These are phyloP conservation scores for Latrodectus hesperus DNA, from an alignment of 2,888 invertebrate species.

Conservation along the genomic window DNA sequence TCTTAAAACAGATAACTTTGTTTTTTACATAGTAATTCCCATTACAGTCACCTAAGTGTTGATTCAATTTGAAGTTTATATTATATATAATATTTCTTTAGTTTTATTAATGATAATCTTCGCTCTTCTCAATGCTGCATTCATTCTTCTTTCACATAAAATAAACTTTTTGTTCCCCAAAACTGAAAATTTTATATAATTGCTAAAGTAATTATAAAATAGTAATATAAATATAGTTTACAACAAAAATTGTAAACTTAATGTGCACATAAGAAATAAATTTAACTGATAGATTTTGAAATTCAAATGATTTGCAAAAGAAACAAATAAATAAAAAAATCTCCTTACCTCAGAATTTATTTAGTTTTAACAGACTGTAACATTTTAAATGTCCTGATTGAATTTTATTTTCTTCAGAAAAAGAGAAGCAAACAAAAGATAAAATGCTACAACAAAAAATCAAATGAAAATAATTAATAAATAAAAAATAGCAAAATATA, in stretches of 20 bases:
- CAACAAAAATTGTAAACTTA: neutral
- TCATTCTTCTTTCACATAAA: too few species aligned
- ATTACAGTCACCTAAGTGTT: too few species aligned
- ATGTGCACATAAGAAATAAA: neutral
- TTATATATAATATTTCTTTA: too few species aligned
- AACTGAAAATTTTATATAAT: too few species aligned
- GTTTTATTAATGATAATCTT: too few species aligned
- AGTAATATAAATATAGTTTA: neutral
- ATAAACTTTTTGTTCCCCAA: too few species aligned
- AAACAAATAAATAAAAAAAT: neutral
- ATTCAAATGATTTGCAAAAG: neutral
- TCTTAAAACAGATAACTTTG: too few species aligned
- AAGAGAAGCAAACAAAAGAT: constrained; percentile 53
- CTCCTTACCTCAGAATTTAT: constrained; percentile 22
- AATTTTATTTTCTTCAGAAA: constrained; percentile 38
- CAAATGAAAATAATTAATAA: constrained; percentile 28
- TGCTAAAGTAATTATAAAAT: neutral
- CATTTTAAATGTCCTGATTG: constrained; percentile 12
- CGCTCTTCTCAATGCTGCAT: too few species aligned
- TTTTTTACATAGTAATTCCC: too few species aligned
- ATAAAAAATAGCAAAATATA: neutral
- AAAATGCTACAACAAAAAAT: constrained; percentile 50
- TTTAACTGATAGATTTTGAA: neutral
- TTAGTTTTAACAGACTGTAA: too few species aligned
- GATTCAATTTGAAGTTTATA: too few species aligned